Percentiles rank a stretch among this genome's conserved stretches.
Conservation (phyloP, 2,113 vertebrate genomes). For the Scatophagus argus region DNA sequence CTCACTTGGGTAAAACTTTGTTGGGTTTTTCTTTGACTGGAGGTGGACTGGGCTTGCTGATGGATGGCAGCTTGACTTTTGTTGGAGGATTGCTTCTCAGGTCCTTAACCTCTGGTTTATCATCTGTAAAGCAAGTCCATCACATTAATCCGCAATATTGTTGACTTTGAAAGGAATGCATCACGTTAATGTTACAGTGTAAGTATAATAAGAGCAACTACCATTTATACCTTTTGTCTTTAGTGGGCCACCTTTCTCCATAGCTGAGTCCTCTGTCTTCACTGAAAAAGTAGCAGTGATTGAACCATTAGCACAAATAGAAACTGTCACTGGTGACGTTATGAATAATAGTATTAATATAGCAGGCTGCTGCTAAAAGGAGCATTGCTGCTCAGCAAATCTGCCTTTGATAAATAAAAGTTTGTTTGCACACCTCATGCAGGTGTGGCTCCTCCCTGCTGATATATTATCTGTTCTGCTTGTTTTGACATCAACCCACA, state of each 20-base stretch:
- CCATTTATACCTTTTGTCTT: conserved; percentile 76
- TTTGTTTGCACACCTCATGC: background rate
- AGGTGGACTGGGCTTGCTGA: conserved; percentile 73
- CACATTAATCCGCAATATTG: background rate
- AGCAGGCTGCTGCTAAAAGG: background rate
- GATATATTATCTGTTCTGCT: background rate
- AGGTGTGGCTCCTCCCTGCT: background rate
- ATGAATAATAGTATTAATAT: background rate
- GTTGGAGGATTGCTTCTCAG: conserved; percentile 78
- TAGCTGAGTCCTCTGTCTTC: conserved; percentile 64
- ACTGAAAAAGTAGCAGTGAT: conserved; percentile 41
- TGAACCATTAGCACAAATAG: background rate
- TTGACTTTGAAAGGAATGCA: background rate
- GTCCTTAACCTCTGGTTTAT: conserved; percentile 80
- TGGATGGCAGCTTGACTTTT: conserved; percentile 81
- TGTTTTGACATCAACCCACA: background rate
- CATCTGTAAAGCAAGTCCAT: conserved; percentile 69
- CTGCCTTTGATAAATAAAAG: background rate
- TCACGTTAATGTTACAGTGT: background rate
- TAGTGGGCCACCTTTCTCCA: conserved; percentile 76
- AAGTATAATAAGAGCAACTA: background rate
- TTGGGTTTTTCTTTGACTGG: conserved; percentile 82
- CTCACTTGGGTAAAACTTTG: conserved; percentile 76
- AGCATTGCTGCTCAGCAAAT: conserved; percentile 23
- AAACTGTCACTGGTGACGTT: too few species aligned